Evolutionary conservation across 2,888 invertebrate species (phyloP).

Genomic region (Nephrocerus scutellatus): DNA sequence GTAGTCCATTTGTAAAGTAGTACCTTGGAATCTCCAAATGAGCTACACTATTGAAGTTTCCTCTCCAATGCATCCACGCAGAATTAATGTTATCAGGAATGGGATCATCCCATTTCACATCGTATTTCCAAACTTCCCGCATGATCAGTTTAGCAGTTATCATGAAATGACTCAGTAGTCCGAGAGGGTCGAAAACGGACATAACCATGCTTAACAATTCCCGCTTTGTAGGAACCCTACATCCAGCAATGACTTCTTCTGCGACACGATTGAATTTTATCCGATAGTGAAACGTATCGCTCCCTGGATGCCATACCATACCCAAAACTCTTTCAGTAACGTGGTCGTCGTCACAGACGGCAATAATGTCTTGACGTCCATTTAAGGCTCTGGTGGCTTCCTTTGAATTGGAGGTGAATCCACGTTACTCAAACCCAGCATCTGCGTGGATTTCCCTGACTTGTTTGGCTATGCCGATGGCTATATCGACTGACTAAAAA

Average conservation of each 20-base stretch:
- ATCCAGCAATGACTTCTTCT: too few relatives aligned
- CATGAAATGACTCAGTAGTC: not conserved
- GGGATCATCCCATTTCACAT: conserved; percentile 5
- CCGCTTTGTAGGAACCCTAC: too few relatives aligned
- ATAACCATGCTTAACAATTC: too few relatives aligned
- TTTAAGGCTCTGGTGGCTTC: conserved; percentile 1
- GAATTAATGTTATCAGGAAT: conserved; percentile 1
- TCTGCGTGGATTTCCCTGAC: conserved; percentile 4
- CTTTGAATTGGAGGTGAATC: conserved; percentile 5
- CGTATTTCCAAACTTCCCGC: conserved; percentile 3
- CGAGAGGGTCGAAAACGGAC: conserved; percentile 8
- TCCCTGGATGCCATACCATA: not conserved
- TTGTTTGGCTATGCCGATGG: too few relatives aligned
- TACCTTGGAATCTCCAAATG: conserved; percentile 4
- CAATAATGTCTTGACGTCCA: too few relatives aligned
- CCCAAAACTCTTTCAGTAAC: conserved; percentile 3
- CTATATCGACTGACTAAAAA: not conserved
- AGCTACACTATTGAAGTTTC: not conserved
- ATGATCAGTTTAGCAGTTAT: conserved; percentile 3
- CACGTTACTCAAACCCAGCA: conserved; percentile 6
- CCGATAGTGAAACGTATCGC: not conserved
- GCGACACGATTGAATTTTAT: too few relatives aligned
- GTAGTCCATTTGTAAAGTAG: conserved; percentile 4
- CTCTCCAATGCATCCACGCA: conserved; percentile 1
- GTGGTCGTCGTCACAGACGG: not conserved